Percentiles rank a stretch among this genome's conserved stretches.
phyloP scores from a whole-genome alignment of 2,113 vertebrate species.

The Oreochromis aureus region DNA sequence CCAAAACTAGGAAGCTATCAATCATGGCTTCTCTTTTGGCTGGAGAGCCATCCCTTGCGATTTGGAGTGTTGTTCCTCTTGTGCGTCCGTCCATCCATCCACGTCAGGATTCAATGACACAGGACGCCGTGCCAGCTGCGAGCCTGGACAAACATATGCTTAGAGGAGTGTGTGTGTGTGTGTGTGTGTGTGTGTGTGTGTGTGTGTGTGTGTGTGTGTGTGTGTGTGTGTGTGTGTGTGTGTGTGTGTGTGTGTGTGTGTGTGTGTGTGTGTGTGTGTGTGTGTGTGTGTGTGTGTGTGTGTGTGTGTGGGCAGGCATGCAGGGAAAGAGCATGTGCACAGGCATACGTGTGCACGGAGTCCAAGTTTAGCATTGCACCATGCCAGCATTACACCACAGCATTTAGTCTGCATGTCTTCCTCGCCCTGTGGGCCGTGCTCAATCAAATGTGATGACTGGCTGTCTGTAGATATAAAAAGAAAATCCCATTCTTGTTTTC shows the following conservation, averaged over 20 bases:
- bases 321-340: background rate
- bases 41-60: conserved; percentile 17
- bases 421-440: conserved; percentile 30
- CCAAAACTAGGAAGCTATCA: conserved; percentile 43
- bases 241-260: background rate
- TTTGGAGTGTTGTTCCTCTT: conserved; percentile 29
- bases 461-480: conserved; percentile 47
- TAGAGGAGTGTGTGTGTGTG: conserved; percentile 1
- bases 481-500: conserved; percentile 24
- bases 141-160: conserved; percentile 17
- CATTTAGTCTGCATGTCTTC: conserved; percentile 39
- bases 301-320: background rate
- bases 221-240: background rate
- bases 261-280: background rate
- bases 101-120: conserved; percentile 39
- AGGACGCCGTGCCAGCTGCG: conserved; percentile 5
- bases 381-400: conserved; percentile 35
- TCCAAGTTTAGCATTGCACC: conserved; percentile 29
- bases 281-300: background rate
- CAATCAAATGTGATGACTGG: conserved; percentile 48
- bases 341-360: background rate
- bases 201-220: background rate
- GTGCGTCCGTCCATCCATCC: conserved; percentile 28
- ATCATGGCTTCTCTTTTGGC: conserved; percentile 44
- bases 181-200: background rate